Conservation (phyloP, 2,113 vertebrate species). For the Hippocampus barbouri region DNA sequence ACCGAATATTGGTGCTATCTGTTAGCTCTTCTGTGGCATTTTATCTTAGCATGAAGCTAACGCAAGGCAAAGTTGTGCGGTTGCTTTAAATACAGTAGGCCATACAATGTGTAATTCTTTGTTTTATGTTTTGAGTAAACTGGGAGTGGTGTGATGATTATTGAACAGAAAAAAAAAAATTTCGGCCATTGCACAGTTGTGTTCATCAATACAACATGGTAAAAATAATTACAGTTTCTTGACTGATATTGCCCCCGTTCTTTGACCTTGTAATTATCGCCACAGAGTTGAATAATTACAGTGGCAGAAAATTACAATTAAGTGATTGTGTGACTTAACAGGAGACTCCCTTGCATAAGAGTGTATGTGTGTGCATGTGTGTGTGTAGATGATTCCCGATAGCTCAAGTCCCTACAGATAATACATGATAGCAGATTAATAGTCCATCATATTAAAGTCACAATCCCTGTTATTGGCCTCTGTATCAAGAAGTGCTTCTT, state of each 20-base stretch:
- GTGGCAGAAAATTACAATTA: constrained; percentile 70
- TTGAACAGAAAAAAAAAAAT: not conserved
- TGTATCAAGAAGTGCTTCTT: constrained; percentile 28
- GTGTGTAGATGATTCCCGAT: constrained; percentile 46
- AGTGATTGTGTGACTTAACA: constrained; percentile 62
- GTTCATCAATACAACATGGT: constrained; percentile 35
- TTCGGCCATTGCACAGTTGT: constrained; percentile 7
- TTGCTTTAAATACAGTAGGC: too few species aligned
- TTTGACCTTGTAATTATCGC: constrained; percentile 71
- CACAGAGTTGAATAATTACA: constrained; percentile 74
- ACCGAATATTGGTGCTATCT: too few species aligned
- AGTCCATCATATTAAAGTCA: constrained; percentile 50
- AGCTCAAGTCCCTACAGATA: constrained; percentile 55
- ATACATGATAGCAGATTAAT: constrained; percentile 60
- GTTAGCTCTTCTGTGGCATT: too few species aligned
- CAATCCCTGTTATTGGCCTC: constrained; percentile 45
- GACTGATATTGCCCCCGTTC: constrained; percentile 57
- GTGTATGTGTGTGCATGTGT: constrained; percentile 19
- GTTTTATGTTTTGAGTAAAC: too few species aligned
- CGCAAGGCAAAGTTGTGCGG: too few species aligned
- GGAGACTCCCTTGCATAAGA: constrained; percentile 34
- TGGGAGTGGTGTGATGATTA: not conserved
- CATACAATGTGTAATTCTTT: too few species aligned
- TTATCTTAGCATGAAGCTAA: too few species aligned
- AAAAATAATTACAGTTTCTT: constrained; percentile 63